Percentiles rank a stretch among this genome's conserved stretches.
These are phyloP conservation scores for Rutilus rutilus DNA, from an alignment of 2,113 vertebrate species.

Conservation along the genomic window DNA sequence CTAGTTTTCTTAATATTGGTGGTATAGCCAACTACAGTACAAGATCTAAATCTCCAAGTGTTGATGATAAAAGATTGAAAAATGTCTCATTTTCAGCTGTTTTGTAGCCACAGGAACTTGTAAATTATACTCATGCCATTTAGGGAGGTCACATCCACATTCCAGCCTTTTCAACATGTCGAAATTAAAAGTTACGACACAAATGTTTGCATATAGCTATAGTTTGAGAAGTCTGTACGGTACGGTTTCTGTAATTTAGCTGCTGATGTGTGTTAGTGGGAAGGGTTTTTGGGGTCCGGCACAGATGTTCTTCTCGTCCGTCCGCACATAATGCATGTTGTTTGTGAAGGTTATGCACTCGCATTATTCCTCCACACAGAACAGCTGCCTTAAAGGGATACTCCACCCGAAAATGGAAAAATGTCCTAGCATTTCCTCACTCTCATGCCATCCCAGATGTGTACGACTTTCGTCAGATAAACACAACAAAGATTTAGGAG, in stretches of 20 bases:
- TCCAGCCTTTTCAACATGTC: background rate
- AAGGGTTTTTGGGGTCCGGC: constrained; percentile 23
- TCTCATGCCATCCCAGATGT: background rate
- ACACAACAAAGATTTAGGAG: background rate
- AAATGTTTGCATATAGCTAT: constrained; percentile 4
- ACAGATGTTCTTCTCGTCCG: constrained; percentile 48
- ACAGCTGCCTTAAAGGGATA: background rate
- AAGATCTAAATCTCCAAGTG: background rate
- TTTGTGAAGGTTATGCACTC: constrained; percentile 57
- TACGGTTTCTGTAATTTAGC: background rate
- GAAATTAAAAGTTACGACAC: background rate
- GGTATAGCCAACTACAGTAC: background rate
- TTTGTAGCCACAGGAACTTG: background rate
- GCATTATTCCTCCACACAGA: constrained; percentile 53
- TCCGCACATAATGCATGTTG: constrained; percentile 60
- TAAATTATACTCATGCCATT: background rate
- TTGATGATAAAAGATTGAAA: background rate
- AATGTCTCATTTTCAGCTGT: background rate
- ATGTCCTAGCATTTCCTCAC: background rate
- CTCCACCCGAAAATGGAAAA: background rate
- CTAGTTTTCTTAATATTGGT: background rate
- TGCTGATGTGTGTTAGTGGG: background rate
- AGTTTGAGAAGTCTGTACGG: background rate
- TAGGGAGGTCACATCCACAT: background rate
- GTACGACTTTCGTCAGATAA: background rate